Base-by-base conservation (phyloP, 2,888 invertebrate species). In the Drosophila flavopinicola region DNA sequence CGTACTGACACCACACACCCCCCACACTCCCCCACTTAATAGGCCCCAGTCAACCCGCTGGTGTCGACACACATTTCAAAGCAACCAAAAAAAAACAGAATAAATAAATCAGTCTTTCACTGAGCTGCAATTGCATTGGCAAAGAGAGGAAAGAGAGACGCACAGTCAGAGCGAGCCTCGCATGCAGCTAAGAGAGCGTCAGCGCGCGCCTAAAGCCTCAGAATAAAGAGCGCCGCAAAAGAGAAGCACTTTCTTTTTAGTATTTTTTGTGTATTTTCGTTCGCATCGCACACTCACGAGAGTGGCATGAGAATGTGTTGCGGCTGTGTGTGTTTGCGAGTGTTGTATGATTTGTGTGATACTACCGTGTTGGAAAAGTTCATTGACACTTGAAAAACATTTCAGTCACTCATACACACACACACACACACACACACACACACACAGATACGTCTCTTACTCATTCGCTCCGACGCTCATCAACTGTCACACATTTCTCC, bases 341-440 rank as follows among this genome's bases (percentile, higher is more conserved):
- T 58, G 63, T 67, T 78, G 67, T 68, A 61, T 65, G 69, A 70
- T 79, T 63, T 78, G 61, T 86, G 80, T 76, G 77, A 75, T 79
- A 78, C 73, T 83, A 85, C 85, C 85, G 85, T 83, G 86, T 78
- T 78, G 78, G 71, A 85, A 89, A 89, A 88, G 91, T 91, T 91
- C 91, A 91, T 90, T 91, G 91, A 91, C 91, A 90, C 89, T 90
- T 88, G 85, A 84, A 86, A 85, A 86, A 86, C 82, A 86, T 78
- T 83, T 87, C 87, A 85, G 61, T 78, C 78, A 76, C 54, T 70
- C 78, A 17, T 42, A 42, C 25, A 41, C 24, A 41, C n/a, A 38
- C n/a, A 75, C 49, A 53, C 63, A 60, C 54, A 61, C 65, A 69
- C 51, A 60, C 61, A 61, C 37, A 29, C 54, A 60, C 23, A 35